phyloP scores from a whole-genome alignment of 2,888 invertebrate genomes.

The Eupithecia insigniata region DNA sequence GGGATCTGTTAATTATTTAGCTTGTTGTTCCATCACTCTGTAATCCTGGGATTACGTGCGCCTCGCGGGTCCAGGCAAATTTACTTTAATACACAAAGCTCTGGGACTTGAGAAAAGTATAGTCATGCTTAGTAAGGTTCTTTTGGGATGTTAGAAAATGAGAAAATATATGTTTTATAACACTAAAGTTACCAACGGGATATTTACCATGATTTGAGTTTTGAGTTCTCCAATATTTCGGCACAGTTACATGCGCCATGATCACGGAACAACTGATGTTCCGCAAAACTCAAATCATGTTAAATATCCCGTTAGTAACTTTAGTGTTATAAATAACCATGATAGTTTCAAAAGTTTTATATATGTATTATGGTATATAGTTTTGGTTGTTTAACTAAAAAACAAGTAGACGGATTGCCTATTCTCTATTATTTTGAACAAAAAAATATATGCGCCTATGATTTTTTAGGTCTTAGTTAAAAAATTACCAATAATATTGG shows the following conservation, averaged over 20 bases:
- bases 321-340: too few relatives aligned
- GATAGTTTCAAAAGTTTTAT: too few relatives aligned
- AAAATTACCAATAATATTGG: too few relatives aligned
- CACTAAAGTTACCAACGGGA: too few relatives aligned
- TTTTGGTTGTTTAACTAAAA: background rate
- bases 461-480: background rate
- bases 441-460: background rate
- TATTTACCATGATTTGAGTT: too few relatives aligned
- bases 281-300: too few relatives aligned
- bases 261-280: too few relatives aligned
- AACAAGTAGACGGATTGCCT: background rate
- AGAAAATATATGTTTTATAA: background rate
- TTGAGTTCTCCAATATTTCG: too few relatives aligned
- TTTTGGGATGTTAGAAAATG: background rate
- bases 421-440: background rate
- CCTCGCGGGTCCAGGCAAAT: constrained; percentile 33
- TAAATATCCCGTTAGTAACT: too few relatives aligned
- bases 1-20: constrained; percentile 38
- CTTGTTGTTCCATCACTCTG: constrained; percentile 31
- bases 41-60: constrained; percentile 38
- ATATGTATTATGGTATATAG: background rate
- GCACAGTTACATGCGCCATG: too few relatives aligned
- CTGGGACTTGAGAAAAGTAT: constrained; percentile 21
- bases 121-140: constrained; percentile 3
- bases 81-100: constrained; percentile 39